phyloP scores from a whole-genome alignment of 2,888 invertebrate species.

The Acrobasis repandana region DNA sequence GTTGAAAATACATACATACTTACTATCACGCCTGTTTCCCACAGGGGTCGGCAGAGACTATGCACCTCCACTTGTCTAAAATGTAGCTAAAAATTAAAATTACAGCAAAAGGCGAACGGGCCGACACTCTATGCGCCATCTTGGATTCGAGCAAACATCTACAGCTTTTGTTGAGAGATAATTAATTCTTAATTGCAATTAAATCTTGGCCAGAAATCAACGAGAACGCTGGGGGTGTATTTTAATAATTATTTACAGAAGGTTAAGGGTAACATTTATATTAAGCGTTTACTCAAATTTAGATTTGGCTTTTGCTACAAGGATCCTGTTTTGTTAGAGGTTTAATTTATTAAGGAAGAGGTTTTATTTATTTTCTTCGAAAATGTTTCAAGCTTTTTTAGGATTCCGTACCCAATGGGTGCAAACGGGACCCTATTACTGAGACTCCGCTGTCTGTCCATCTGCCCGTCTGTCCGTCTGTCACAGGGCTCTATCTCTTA shows the following conservation, averaged over 20 bases:
- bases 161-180: constrained; percentile 25
- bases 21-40: too few relatives aligned
- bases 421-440: too few relatives aligned
- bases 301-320: background rate
- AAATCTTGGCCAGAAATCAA: constrained; percentile 24
- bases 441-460: too few relatives aligned
- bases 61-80: too few relatives aligned
- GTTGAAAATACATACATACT: too few relatives aligned
- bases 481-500: too few relatives aligned
- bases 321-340: background rate
- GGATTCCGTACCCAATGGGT: too few relatives aligned
- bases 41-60: too few relatives aligned
- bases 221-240: constrained; percentile 15
- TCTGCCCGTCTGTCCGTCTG: too few relatives aligned
- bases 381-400: too few relatives aligned
- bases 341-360: background rate
- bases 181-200: constrained; percentile 30
- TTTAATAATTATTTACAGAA: constrained; percentile 21
- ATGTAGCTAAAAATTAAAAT: background rate
- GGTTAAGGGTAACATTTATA: constrained; percentile 12
- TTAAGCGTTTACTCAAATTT: constrained; percentile 4
- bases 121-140: background rate
- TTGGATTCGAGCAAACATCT: constrained; percentile 10
- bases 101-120: background rate
- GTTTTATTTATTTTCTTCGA: background rate